Base-by-base conservation (phyloP, 2,113 vertebrate genomes). In the Peromyscus leucopus region DNA sequence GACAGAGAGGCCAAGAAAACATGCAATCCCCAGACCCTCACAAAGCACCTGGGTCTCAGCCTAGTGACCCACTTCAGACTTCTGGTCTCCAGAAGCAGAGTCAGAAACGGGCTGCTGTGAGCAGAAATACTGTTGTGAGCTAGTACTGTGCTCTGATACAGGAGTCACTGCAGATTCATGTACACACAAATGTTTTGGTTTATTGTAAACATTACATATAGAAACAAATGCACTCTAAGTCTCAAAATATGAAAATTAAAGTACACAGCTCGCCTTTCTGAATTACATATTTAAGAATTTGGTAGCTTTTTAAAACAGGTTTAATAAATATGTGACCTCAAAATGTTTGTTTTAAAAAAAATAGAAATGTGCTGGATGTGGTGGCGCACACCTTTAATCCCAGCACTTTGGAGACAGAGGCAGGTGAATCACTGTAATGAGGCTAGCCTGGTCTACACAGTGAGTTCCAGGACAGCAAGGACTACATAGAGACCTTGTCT, bases 201-300 rank as follows among this genome's bases (percentile, higher is more conserved):
- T 42, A 71, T 33, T 42, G 74, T 80, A 97, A 87, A 75, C 39
- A 75, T 28, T 78, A 65, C 15, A 67, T 59, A 71, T 12, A 90
- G 21, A 88, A 78, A 84, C 63, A 84, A 91, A 89, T 42, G 46
- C 2, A 67, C 16, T 31, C 42, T 79, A 59, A 71, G 7, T 31
- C 26, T 57, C 24, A 55, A 79, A 51, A 79, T 39, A 46, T 19
- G 28, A 55, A 51, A 59, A 12, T 36, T 59, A n/a, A 82, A n/a
- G 33, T 82, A n/a, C 19, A 59, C 36, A 71, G 79, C 55, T 59
- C 36, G 59, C 63, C 71, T 92, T 95, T 89, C 86, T 74, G 24
- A 96, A 92, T 90, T 71, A 59, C 21, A 42, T 65, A 59, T 42
- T 89, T 90, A 91, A 86, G 36, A 61, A 90, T 63, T 48, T 46